A percentile compares a stretch with the other conserved stretches of the same genome.
Conservation (phyloP, 2,113 vertebrate species). For the Oceanites oceanicus region DNA sequence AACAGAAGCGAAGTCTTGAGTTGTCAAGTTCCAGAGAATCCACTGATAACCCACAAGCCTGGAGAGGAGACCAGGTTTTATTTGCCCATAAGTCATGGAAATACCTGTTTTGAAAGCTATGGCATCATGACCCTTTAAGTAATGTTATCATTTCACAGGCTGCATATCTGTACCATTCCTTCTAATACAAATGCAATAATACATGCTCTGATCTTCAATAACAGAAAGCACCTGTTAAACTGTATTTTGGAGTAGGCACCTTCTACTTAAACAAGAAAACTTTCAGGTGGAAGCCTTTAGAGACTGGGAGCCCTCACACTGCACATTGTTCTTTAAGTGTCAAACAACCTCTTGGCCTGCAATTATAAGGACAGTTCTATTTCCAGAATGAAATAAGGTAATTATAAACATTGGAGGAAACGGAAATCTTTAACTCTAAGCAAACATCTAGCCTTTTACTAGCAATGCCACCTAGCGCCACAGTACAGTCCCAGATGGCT, state of each 20-base stretch:
- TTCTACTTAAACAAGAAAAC: neutral
- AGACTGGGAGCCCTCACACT: neutral
- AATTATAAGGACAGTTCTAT: neutral
- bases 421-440: neutral
- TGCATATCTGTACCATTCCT: neutral
- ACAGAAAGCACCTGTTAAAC: neutral
- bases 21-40: neutral
- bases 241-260: neutral
- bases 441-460: neutral
- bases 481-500: fast-evolving
- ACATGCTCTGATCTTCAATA: neutral
- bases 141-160: neutral
- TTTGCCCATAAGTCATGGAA: neutral
- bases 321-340: neutral
- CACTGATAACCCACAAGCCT: neutral
- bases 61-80: neutral
- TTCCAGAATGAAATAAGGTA: neutral
- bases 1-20: neutral
- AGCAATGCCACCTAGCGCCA: neutral
- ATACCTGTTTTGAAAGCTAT: neutral
- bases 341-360: neutral
- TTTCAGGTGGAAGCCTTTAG: neutral
- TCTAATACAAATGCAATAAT: neutral
- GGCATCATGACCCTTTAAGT: neutral
- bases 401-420: neutral